These are phyloP conservation scores for Pogona vitticeps DNA, from an alignment of 2,113 vertebrate species.

Conservation along the genomic window DNA sequence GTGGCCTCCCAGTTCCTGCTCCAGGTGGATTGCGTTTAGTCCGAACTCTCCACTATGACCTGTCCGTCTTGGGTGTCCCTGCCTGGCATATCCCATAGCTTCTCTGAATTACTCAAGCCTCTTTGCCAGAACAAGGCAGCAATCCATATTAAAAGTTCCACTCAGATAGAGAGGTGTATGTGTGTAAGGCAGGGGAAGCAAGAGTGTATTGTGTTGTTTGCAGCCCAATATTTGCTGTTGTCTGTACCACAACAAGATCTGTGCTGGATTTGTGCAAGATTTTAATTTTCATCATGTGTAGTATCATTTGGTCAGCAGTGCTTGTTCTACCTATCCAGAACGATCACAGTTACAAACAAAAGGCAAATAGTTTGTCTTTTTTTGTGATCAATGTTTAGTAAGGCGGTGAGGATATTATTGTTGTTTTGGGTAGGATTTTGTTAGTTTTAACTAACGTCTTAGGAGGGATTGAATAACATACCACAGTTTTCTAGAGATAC, in stretches of 20 bases:
- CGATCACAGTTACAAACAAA: background rate
- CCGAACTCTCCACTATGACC: too few relatives aligned
- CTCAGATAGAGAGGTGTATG: background rate
- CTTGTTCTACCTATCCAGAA: background rate
- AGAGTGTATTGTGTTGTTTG: background rate
- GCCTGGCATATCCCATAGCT: too few relatives aligned
- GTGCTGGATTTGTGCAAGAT: too few relatives aligned
- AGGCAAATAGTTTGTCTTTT: background rate
- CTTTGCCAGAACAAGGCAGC: too few relatives aligned
- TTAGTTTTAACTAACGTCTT: background rate
- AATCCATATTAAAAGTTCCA: background rate
- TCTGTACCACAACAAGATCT: background rate
- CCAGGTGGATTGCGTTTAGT: too few relatives aligned
- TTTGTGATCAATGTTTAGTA: background rate
- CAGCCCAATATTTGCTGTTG: background rate
- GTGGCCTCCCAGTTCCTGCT: too few relatives aligned
- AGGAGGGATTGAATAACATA: background rate
- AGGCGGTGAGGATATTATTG: background rate
- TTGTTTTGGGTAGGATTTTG: background rate
- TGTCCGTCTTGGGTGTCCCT: too few relatives aligned
- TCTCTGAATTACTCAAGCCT: too few relatives aligned
- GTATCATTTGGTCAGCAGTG: background rate
- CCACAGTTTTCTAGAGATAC: background rate
- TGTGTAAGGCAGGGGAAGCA: background rate
- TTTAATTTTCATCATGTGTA: background rate